Percentiles rank a stretch among this genome's conserved stretches.
phyloP scores from a whole-genome alignment of 2,113 vertebrate genomes.

The Antigone vipio region DNA sequence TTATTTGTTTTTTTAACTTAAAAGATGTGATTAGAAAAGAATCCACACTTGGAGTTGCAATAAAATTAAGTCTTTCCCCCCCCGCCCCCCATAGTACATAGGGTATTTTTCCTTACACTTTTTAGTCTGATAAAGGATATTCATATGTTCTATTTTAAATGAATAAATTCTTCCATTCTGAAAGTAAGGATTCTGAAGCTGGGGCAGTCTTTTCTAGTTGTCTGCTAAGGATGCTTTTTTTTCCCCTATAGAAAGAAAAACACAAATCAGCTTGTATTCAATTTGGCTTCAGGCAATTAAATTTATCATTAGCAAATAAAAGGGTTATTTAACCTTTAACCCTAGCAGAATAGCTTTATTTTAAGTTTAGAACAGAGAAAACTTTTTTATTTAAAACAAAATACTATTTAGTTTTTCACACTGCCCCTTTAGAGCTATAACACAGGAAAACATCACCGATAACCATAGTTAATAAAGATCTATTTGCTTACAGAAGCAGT shows the following conservation, averaged over 20 bases:
- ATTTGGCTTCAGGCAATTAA: conserved; percentile 51
- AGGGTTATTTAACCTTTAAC: conserved; percentile 61
- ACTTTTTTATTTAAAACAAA: conserved; percentile 24
- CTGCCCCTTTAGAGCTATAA: background rate
- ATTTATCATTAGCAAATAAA: conserved; percentile 65
- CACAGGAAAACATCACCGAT: conserved; percentile 29
- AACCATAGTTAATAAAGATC: conserved; percentile 70
- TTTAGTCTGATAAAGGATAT: background rate
- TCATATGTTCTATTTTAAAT: background rate
- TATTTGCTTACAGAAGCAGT: conserved; percentile 66
- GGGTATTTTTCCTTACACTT: background rate
- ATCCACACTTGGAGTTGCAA: background rate
- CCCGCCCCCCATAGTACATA: rapidly evolving
- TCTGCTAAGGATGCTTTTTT: background rate
- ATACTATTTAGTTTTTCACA: conserved; percentile 21
- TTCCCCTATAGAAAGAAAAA: background rate
- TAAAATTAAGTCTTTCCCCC: background rate
- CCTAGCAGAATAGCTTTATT: conserved; percentile 32
- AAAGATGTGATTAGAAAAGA: background rate
- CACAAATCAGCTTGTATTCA: background rate
- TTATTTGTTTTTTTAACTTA: background rate
- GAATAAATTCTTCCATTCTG: background rate
- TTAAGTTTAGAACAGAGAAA: conserved; percentile 52
- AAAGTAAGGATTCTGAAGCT: background rate
- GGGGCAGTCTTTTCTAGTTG: background rate